phyloP scores from a whole-genome alignment of 2,797 vertebrate species.

The Artibeus jamaicensis region DNA sequence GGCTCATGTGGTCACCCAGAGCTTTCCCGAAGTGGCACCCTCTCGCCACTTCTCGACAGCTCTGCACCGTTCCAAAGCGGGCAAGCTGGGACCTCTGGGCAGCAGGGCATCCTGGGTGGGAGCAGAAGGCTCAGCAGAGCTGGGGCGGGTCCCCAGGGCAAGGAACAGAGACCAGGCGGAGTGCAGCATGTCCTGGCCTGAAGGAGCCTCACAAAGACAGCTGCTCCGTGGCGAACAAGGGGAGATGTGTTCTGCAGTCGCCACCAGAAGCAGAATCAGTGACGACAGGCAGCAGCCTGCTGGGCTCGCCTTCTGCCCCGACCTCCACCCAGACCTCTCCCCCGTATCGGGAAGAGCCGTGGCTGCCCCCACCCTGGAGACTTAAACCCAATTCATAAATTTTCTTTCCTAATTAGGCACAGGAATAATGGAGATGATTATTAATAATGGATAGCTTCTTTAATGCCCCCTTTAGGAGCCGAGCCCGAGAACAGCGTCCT shows the following conservation, averaged over 20 bases:
- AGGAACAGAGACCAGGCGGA: not conserved
- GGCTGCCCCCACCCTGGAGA: not conserved
- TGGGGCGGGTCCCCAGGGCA: not conserved
- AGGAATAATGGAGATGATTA: slow-evolving; percentile 31
- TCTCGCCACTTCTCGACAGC: not conserved
- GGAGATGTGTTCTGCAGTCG: not conserved
- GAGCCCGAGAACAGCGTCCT: slow-evolving; percentile 12
- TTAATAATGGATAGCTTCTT: slow-evolving; percentile 48
- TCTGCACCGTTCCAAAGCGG: not conserved
- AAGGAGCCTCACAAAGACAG: not conserved
- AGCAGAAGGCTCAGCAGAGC: not conserved
- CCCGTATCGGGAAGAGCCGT: not conserved
- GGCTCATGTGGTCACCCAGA: not conserved
- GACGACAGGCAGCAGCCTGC: not conserved
- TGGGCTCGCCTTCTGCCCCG: not conserved
- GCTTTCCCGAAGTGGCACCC: accelerated
- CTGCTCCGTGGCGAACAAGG: not conserved
- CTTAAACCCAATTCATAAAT: slow-evolving; percentile 42
- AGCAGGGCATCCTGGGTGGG: accelerated
- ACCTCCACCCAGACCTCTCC: not conserved
- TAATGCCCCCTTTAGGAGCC: not conserved
- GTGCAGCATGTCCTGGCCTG: not conserved
- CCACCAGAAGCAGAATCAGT: slow-evolving; percentile 3
- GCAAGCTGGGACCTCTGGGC: not conserved
- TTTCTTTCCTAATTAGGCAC: slow-evolving; percentile 50